phyloP scores from a whole-genome alignment of 2,797 vertebrate genomes.

The Lacerta viridis region DNA sequence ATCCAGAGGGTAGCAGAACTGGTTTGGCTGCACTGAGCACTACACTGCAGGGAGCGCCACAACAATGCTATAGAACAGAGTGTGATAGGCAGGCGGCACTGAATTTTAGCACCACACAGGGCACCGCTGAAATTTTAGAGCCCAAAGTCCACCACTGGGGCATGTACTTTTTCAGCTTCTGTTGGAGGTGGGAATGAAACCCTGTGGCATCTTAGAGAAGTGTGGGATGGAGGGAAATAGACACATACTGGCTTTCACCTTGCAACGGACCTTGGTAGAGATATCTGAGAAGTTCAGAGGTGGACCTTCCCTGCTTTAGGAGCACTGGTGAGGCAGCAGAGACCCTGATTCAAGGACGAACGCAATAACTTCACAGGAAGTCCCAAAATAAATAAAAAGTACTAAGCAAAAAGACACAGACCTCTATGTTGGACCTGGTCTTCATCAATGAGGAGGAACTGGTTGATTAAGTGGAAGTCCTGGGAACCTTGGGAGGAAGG shows the following conservation, averaged over 20 bases:
- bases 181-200: slow-evolving; percentile 17
- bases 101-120: too few species aligned
- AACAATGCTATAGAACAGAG: too few species aligned
- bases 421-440: too few species aligned
- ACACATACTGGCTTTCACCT: not conserved
- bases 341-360: not conserved
- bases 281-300: not conserved
- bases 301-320: not conserved
- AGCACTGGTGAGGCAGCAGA: not conserved
- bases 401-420: not conserved
- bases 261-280: not conserved
- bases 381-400: slow-evolving; percentile 1
- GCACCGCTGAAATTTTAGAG: too few species aligned
- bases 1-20: too few species aligned
- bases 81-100: too few species aligned
- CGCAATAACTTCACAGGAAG: not conserved
- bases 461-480: too few species aligned
- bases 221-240: not conserved
- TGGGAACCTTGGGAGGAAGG: too few species aligned
- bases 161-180: not conserved
- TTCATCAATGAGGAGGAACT: too few species aligned
- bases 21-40: too few species aligned
- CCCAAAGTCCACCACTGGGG: too few species aligned
- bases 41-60: too few species aligned
- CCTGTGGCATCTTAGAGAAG: not conserved